A percentile compares a stretch with the other conserved stretches of the same genome.
Evolutionary conservation across 2,888 invertebrate genomes (phyloP).

Genomic region (Xanthia togata): DNA sequence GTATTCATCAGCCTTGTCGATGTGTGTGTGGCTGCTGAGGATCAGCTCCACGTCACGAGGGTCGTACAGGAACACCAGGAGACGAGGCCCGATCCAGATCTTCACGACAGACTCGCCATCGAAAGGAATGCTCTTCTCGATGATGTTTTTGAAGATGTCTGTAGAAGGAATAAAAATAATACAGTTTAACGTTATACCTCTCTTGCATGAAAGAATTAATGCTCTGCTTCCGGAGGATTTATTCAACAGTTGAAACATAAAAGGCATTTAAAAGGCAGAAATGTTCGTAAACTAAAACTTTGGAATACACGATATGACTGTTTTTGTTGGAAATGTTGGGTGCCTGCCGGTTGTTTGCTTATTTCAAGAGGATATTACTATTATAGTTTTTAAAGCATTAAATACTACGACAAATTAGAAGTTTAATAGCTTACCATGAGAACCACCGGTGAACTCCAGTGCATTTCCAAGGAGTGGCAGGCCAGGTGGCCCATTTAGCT

Average conservation of each 20-base stretch:
- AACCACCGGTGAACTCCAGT: conserved; percentile 93
- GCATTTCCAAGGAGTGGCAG: conserved; percentile 94
- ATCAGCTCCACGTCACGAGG: conserved; percentile 95
- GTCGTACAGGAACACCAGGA: conserved; percentile 93
- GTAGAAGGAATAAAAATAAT: conserved; percentile 41
- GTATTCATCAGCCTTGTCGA: conserved; percentile 95
- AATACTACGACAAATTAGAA: not conserved
- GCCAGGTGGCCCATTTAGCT: conserved; percentile 93
- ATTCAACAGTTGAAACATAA: too few relatives aligned
- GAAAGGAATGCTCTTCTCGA: conserved; percentile 89
- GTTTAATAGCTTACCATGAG: conserved; percentile 90
- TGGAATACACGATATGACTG: conserved; percentile 10
- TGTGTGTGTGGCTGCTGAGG: conserved; percentile 94
- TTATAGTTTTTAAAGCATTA: not conserved
- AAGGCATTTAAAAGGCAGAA: too few relatives aligned
- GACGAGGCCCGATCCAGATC: conserved; percentile 94
- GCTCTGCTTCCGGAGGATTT: conserved; percentile 3
- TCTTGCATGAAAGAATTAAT: not conserved
- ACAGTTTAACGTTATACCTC: conserved; percentile 11
- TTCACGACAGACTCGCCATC: conserved; percentile 90
- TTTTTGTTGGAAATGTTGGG: conserved; percentile 15
- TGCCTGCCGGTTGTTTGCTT: not conserved
- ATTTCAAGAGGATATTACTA: not conserved
- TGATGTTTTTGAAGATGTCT: conserved; percentile 93
- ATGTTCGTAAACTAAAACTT: too few relatives aligned